Base-by-base conservation (phyloP, 2,797 vertebrate species). In the Eutrigla gurnardus region DNA sequence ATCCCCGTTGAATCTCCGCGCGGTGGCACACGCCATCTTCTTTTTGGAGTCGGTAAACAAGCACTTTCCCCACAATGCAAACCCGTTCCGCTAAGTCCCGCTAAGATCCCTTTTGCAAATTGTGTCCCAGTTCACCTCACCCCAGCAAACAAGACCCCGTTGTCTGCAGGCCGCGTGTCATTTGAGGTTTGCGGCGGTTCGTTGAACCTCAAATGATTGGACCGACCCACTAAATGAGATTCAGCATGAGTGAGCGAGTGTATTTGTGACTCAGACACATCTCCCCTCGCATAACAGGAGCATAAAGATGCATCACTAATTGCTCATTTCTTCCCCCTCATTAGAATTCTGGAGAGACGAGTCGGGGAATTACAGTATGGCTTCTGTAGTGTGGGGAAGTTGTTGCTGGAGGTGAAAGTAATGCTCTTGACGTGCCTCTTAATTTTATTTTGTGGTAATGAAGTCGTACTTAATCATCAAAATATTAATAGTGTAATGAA, bases 1-100 rank as follows among this genome's bases (percentile, higher is more conserved):
- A 45, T 50, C n/a, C 32, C 17, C 39, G 65, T 79, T 70, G 68
- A 78, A 61, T 85, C 45, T 72, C 65, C 32, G 60, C 75, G 66
- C 75, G 69, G 39, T 72, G 53, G 40, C 25, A 47, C 32, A 7
- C 75, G 83, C 67, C 43, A 54, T 81, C 81, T 67, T 46, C 40
- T 60, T 60, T 25, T 65, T 47, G 9, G 17, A 64, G 39, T 39
- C 12, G 15, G 64, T 82, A 77, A 87, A 86, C 58, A 86, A 76
- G 65, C 6, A 3, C 40, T 40, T 15, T 59, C 60, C 25, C 59
- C 47, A 47, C 47, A 25, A 35, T 25, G 36, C 72, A 60, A 53
- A 55, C 54, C 14, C 6, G 25, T 65, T 68, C 69, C 5, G 4
- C 50, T 64, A 13, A 17, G 45, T 81, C 37, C 53, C 3, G 0